Percentiles rank a stretch among this genome's conserved stretches.
phyloP scores from a whole-genome alignment of 2,113 vertebrate genomes.

The Otis tarda region DNA sequence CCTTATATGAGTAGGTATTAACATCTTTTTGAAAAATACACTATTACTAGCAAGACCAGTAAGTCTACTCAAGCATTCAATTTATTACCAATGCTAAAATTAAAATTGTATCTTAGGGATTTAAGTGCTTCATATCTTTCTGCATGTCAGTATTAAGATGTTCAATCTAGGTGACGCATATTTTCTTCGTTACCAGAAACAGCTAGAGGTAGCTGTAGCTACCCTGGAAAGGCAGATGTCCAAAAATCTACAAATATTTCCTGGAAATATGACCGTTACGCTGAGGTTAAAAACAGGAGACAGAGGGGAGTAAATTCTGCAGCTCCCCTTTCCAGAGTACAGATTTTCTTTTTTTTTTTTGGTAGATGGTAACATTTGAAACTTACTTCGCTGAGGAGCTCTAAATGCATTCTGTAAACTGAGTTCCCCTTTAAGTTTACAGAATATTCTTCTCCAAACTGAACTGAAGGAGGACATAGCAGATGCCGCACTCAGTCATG shows the following conservation, averaged over 20 bases:
- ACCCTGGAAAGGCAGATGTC: not conserved
- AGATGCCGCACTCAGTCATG: conserved; percentile 39
- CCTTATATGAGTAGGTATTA: not conserved
- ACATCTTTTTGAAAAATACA: not conserved
- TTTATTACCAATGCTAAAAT: not conserved
- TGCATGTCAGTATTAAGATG: not conserved
- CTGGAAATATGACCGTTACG: not conserved
- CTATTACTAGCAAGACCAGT: not conserved
- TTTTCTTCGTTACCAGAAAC: not conserved
- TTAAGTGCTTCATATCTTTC: not conserved
- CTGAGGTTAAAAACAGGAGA: not conserved
- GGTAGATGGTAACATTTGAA: not conserved
- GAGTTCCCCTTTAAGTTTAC: conserved; percentile 9
- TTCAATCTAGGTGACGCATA: not conserved
- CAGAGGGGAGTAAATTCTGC: not conserved
- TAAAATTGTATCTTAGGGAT: not conserved
- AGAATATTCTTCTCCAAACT: not conserved
- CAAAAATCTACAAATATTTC: not conserved
- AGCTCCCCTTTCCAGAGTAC: not conserved
- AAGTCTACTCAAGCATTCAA: not conserved
- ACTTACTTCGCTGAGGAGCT: not conserved
- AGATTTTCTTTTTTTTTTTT: not conserved
- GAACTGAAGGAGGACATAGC: not conserved
- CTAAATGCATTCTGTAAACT: not conserved
- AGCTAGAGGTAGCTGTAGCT: not conserved